Conservation (phyloP, 2,888 invertebrate genomes). For the Campoplex nolae region DNA sequence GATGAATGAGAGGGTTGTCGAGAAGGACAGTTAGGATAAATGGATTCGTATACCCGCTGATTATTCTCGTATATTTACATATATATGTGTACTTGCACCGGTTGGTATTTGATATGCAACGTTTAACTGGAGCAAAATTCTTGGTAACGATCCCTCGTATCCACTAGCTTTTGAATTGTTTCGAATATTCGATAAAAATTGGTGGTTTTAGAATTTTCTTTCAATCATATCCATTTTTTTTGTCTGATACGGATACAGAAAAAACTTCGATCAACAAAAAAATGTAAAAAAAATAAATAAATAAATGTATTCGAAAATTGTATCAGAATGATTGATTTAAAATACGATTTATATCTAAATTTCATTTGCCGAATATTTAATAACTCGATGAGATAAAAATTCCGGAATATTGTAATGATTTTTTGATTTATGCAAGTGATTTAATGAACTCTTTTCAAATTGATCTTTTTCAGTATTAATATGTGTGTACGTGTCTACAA, state of each 20-base stretch:
- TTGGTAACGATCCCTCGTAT: constrained; percentile 52
- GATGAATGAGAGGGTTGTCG: constrained; percentile 57
- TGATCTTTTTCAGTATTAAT: neutral
- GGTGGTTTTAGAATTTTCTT: neutral
- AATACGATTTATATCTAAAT: neutral
- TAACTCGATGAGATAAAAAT: too few relatives aligned
- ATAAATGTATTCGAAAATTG: too few relatives aligned
- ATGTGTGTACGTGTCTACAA: constrained; percentile 4
- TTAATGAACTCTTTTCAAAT: neutral
- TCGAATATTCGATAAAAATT: neutral
- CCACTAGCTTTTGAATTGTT: constrained; percentile 35
- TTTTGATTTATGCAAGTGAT: neutral
- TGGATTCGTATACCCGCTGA: constrained; percentile 45
- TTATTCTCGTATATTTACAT: constrained; percentile 55
- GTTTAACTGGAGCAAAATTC: constrained; percentile 65
- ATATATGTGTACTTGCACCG: constrained; percentile 4
- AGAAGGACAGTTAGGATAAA: constrained; percentile 58
- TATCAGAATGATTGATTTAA: too few relatives aligned
- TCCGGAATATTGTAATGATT: neutral
- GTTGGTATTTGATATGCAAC: constrained; percentile 61
- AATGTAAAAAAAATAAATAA: too few relatives aligned
- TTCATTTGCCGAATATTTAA: too few relatives aligned
- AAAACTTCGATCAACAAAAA: neutral
- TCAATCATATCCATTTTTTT: neutral
- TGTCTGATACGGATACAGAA: neutral